Conservation (phyloP, 2,888 invertebrate species). For the Drosophila tanythrix region DNA sequence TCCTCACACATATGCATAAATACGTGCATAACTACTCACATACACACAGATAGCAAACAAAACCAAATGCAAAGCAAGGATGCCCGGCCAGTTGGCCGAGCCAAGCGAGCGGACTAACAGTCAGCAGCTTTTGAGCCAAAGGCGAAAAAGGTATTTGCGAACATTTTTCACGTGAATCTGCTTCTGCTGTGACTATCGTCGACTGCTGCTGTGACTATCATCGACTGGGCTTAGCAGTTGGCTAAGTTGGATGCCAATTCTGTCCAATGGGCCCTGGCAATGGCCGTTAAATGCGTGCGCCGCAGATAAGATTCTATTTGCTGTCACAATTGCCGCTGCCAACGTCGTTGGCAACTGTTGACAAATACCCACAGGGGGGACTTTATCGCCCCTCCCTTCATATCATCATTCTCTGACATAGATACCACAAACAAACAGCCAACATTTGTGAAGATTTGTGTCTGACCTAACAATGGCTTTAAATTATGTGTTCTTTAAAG, state of each 20-base stretch:
- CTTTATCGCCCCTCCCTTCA: slow-evolving; percentile 4
- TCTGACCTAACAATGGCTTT: slow-evolving; percentile 27
- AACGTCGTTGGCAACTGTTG: slow-evolving; percentile 56
- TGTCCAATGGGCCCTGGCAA: slow-evolving; percentile 36
- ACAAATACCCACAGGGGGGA: slow-evolving; percentile 69
- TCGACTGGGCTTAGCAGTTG: slow-evolving; percentile 36
- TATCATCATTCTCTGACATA: slow-evolving; percentile 46
- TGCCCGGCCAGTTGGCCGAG: slow-evolving; percentile 16
- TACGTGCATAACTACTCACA: slow-evolving; percentile 14
- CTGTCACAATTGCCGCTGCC: slow-evolving; percentile 55
- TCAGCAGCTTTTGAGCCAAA: slow-evolving; percentile 69
- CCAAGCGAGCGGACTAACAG: slow-evolving; percentile 66
- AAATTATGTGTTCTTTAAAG: slow-evolving; percentile 27
- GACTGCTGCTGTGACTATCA: slow-evolving; percentile 32
- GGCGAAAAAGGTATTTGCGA: slow-evolving; percentile 70
- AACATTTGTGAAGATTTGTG: slow-evolving; percentile 67
- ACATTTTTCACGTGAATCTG: slow-evolving; percentile 70
- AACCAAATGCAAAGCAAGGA: slow-evolving; percentile 50
- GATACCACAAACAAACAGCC: slow-evolving; percentile 32
- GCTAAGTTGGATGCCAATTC: slow-evolving; percentile 24
- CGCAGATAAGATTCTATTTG: slow-evolving; percentile 73
- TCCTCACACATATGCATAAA: slow-evolving; percentile 13
- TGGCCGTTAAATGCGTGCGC: slow-evolving; percentile 60
- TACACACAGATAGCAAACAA: slow-evolving; percentile 62
- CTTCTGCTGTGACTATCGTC: slow-evolving; percentile 33